Conservation (phyloP, 2,888 invertebrate species). For the Erebia epiphron region DNA sequence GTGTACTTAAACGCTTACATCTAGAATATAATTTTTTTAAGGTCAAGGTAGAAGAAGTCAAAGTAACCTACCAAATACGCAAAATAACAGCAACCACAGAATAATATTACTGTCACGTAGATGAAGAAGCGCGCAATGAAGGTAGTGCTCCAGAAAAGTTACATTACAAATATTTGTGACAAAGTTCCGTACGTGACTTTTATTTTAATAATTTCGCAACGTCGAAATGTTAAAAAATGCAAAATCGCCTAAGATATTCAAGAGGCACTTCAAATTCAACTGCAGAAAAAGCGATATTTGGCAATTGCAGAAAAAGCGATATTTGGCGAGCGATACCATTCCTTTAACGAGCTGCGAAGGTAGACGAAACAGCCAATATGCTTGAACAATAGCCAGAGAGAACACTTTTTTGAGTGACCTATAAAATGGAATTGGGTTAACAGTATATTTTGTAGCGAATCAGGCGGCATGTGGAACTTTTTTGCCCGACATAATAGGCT, state of each 20-base stretch:
- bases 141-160: not conserved
- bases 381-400: slow-evolving; percentile 40
- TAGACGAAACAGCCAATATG: slow-evolving; percentile 39
- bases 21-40: no score
- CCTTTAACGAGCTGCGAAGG: slow-evolving; percentile 43
- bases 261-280: slow-evolving; percentile 34
- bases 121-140: not conserved
- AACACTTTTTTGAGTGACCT: slow-evolving; percentile 42
- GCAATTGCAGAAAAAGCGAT: slow-evolving; percentile 41
- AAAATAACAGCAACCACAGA: not conserved
- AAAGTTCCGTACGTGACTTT: slow-evolving; percentile 33
- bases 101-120: not conserved
- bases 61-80: no score
- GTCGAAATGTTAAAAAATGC: slow-evolving; percentile 14
- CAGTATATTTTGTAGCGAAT: slow-evolving; percentile 55
- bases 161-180: slow-evolving; percentile 21
- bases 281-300: no score
- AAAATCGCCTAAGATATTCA: slow-evolving; percentile 26
- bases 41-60: no score
- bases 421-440: slow-evolving; percentile 60
- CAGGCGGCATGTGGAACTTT: slow-evolving; percentile 49
- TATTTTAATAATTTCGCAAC: slow-evolving; percentile 30
- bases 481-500: slow-evolving; percentile 57
- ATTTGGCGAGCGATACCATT: slow-evolving; percentile 42
- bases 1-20: no score